Percentiles rank a stretch among this genome's conserved stretches.
Conservation (phyloP, 2,888 invertebrate genomes). For the Drosophila meridiana region DNA sequence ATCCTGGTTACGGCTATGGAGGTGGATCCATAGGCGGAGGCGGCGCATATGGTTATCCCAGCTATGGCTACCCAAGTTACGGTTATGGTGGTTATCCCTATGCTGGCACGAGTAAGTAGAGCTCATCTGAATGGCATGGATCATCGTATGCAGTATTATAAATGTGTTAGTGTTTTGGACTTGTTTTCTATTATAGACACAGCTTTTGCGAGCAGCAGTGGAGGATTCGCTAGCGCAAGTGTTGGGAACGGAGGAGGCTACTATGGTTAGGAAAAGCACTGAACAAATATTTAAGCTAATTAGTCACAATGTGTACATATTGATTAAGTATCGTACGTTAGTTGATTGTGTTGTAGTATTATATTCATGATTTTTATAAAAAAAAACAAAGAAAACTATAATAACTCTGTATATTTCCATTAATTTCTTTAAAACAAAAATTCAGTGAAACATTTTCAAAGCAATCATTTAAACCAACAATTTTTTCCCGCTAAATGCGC, state of each 20-base stretch:
- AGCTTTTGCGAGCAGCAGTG: conserved; percentile 72
- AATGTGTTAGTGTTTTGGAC: conserved; percentile 67
- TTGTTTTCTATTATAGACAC: conserved; percentile 67
- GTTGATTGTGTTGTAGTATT: conserved; percentile 28
- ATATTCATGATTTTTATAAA: conserved; percentile 26
- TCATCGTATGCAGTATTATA: conserved; percentile 35
- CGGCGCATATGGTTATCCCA: conserved; percentile 43
- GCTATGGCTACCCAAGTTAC: conserved; percentile 35
- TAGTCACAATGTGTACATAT: conserved; percentile 34
- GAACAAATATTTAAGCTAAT: conserved; percentile 31
- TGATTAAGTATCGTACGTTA: conserved; percentile 44
- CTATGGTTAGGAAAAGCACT: conserved; percentile 53
- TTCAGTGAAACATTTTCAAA: not conserved
- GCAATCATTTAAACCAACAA: not conserved
- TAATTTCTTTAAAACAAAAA: not conserved
- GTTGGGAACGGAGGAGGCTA: conserved; percentile 63
- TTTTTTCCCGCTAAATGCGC: conserved; percentile 4
- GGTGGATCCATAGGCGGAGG: conserved; percentile 10
- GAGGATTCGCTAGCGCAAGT: conserved; percentile 70
- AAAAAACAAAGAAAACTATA: conserved; percentile 3
- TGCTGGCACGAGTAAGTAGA: conserved; percentile 60
- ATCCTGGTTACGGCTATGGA: conserved; percentile 38
- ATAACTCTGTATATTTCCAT: not conserved
- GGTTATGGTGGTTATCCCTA: conserved; percentile 57
- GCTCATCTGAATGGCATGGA: conserved; percentile 5